These are phyloP conservation scores for Plecturocebus donacophilus DNA, from an alignment of 2,113 vertebrate species.

Conservation along the genomic window DNA sequence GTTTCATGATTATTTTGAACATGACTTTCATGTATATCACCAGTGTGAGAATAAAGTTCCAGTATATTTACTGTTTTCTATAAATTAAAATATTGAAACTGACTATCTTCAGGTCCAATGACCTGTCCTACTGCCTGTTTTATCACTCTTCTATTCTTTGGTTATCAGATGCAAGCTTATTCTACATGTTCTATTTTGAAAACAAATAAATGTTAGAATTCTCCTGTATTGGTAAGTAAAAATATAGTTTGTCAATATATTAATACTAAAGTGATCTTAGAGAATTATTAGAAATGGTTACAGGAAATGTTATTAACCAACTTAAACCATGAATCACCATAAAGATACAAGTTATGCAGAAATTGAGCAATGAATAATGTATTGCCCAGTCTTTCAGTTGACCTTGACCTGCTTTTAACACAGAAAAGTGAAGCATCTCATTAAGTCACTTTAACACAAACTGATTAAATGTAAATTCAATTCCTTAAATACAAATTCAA, in stretches of 20 bases:
- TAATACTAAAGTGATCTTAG: background rate
- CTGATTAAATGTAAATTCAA: conserved; percentile 57
- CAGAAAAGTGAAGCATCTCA: conserved; percentile 14
- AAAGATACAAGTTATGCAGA: conserved; percentile 22
- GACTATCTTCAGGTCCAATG: background rate
- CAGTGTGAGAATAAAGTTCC: background rate
- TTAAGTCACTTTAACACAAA: conserved; percentile 36
- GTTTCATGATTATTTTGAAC: background rate
- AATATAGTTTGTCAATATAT: background rate
- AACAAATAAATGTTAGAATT: background rate
- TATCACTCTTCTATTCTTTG: background rate
- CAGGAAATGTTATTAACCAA: conserved; percentile 13
- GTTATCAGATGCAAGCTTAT: background rate
- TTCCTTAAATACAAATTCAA: conserved; percentile 59
- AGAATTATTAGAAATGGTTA: conserved; percentile 19
- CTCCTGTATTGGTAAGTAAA: background rate
- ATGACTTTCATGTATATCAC: background rate
- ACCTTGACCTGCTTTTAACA: conserved; percentile 52
- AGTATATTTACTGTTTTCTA: background rate
- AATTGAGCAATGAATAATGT: background rate
- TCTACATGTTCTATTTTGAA: background rate
- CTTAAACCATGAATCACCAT: conserved; percentile 36
- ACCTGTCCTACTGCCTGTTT: no score
- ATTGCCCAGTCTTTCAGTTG: background rate
- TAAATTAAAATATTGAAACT: background rate